Base-by-base conservation (phyloP, 2,113 vertebrate species). In the Hippocampus mohnikei region DNA sequence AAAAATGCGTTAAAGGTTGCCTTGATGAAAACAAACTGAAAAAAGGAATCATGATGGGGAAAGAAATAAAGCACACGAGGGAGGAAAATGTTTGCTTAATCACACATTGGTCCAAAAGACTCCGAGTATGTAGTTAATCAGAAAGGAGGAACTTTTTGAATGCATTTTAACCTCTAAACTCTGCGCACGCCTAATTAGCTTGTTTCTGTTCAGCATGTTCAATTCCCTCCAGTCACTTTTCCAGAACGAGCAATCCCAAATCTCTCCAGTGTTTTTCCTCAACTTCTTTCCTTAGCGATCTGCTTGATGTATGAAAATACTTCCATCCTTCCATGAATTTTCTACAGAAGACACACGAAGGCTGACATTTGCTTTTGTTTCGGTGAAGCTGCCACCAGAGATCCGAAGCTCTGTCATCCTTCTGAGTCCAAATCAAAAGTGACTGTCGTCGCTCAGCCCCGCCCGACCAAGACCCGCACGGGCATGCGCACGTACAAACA, bases 361-460 rank as follows among this genome's bases (percentile, higher is more conserved):
- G 42, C 72, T 77, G 84, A 76, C 85, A 73, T 80, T 80, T 70
- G 68, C 79, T 65, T 25, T 76, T 83, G 82, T 88, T 87, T 88
- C 72, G 78, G 82, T 87, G 85, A 85, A 88, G 81, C 73, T 81
- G 85, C 84, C 85, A 87, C 80, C 82, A 73, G 67, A 81, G 83
- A 83, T 89, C 84, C 82, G 25, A 87, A 84, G 85, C 80, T 69
- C 85, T 80, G 89, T 92, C 89, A 89, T 75, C 84, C 81, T 75
- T 88, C 75, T 77, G 73, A 75, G 73, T 76, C 74, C 87, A 89
- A 89, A 92, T 89, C 72, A 74, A 72, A 87, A 86, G 85, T 88
- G 90, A 92, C 87, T 85, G 79, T 73, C 78, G 69, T 85, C 74
- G 8, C 40, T 68, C 44, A 55, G 44, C 66, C 55, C 66, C 55